Conservation (phyloP, 2,797 vertebrate species). For the Labroides dimidiatus region DNA sequence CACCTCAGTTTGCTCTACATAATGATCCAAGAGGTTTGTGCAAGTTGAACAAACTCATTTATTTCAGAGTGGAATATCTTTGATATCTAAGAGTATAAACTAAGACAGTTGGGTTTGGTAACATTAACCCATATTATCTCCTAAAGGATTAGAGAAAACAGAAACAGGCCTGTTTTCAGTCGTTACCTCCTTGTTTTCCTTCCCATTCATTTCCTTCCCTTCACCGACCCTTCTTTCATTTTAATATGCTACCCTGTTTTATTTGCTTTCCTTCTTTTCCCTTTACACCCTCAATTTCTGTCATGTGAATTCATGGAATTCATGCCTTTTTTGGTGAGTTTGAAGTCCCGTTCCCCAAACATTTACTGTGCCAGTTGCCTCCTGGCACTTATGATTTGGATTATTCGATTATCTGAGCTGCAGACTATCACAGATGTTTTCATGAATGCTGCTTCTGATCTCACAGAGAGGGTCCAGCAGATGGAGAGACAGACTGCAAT, state of each 20-base stretch:
- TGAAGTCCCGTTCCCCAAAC: conserved; percentile 3
- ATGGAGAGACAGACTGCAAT: conserved; percentile 48
- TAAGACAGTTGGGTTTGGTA: no score
- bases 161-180: conserved; percentile 11
- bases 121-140: no score
- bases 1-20: neutral
- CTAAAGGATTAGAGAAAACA: conserved; percentile 4
- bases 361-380: conserved; percentile 7
- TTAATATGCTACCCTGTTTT: neutral
- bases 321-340: conserved; percentile 6
- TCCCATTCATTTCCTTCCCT: neutral
- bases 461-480: conserved; percentile 31
- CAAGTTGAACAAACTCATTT: no score
- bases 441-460: conserved; percentile 39
- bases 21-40: neutral
- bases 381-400: conserved; percentile 22
- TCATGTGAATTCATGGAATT: neutral
- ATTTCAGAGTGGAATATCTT: no score
- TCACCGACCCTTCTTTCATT: neutral
- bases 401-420: conserved; percentile 34
- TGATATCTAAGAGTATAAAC: no score
- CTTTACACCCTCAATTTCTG: neutral
- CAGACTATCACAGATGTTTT: conserved; percentile 42
- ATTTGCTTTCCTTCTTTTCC: neutral
- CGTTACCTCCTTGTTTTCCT: neutral